phyloP scores from a whole-genome alignment of 2,888 invertebrate genomes.

The Mongoloraphidia duomilia region DNA sequence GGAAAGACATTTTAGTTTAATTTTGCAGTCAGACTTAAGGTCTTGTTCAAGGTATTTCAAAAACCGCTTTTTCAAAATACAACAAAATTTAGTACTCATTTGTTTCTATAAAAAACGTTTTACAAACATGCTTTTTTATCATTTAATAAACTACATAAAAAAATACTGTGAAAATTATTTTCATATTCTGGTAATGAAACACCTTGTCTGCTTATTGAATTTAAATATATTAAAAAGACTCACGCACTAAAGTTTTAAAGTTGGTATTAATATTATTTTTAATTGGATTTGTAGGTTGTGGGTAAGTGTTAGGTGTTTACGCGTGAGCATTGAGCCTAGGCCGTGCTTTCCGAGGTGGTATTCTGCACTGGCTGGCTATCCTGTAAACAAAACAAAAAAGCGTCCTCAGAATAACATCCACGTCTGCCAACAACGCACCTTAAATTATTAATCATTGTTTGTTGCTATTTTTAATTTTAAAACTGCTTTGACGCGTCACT shows the following conservation, averaged over 20 bases:
- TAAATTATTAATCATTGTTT: too few relatives aligned
- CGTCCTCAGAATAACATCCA: not conserved
- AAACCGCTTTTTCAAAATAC: constrained; percentile 18
- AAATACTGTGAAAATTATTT: constrained; percentile 1
- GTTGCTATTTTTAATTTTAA: too few relatives aligned
- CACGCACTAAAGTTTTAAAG: constrained; percentile 28
- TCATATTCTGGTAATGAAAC: constrained; percentile 23
- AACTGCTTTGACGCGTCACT: too few relatives aligned
- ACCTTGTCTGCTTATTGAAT: constrained; percentile 29
- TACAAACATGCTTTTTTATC: not conserved
- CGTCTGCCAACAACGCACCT: not conserved
- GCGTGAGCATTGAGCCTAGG: constrained; percentile 27
- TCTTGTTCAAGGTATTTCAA: constrained; percentile 30
- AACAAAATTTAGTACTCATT: not conserved
- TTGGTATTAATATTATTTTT: constrained; percentile 26
- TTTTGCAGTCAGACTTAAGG: constrained; percentile 31
- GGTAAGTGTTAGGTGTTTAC: not conserved
- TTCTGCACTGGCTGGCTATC: constrained; percentile 43
- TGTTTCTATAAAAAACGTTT: not conserved
- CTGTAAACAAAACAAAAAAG: constrained; percentile 25
- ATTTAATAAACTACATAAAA: constrained; percentile 3
- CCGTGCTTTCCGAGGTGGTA: constrained; percentile 44
- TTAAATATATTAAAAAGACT: constrained; percentile 22
- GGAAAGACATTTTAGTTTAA: constrained; percentile 27
- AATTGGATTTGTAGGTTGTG: constrained; percentile 23